Percentiles rank a stretch among this genome's conserved stretches.
phyloP scores from a whole-genome alignment of 2,797 vertebrate genomes.

The Gorsachius magnificus region DNA sequence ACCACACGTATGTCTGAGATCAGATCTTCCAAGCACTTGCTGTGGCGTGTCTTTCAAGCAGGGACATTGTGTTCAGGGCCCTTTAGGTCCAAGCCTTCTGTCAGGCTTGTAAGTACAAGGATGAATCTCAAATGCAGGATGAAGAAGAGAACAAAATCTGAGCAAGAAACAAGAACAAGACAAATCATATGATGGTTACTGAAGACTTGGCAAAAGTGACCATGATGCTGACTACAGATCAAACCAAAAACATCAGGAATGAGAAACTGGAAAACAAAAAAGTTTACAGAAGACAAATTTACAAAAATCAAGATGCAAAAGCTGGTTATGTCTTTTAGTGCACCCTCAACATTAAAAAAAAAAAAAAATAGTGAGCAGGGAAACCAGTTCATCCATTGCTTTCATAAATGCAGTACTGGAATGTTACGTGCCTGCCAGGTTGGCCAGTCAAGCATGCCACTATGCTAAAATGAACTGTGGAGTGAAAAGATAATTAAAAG shows the following conservation, averaged over 20 bases:
- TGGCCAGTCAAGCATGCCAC: background rate
- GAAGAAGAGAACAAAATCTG: background rate
- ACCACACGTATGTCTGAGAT: background rate
- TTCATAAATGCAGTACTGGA: slow-evolving; percentile 12
- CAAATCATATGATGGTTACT: background rate
- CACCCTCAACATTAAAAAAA: background rate
- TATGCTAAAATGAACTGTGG: slow-evolving; percentile 2
- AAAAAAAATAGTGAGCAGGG: background rate
- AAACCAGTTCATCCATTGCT: background rate
- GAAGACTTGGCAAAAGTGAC: background rate
- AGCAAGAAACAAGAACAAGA: background rate
- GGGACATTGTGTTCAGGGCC: background rate
- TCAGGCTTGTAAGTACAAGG: background rate
- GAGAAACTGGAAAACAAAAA: background rate
- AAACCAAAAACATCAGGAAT: background rate
- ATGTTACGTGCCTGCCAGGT: slow-evolving; percentile 20
- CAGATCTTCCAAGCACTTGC: background rate
- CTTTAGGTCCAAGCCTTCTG: background rate
- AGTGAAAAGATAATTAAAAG: slow-evolving; percentile 20
- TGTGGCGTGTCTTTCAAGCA: fast-evolving
- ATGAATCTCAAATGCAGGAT: background rate
- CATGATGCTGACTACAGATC: background rate
- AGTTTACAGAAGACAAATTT: background rate
- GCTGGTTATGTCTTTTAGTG: background rate
- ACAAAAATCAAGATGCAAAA: background rate